Evolutionary conservation across 2,888 invertebrate species (phyloP).

Genomic region (Heterodera filipjevi): DNA sequence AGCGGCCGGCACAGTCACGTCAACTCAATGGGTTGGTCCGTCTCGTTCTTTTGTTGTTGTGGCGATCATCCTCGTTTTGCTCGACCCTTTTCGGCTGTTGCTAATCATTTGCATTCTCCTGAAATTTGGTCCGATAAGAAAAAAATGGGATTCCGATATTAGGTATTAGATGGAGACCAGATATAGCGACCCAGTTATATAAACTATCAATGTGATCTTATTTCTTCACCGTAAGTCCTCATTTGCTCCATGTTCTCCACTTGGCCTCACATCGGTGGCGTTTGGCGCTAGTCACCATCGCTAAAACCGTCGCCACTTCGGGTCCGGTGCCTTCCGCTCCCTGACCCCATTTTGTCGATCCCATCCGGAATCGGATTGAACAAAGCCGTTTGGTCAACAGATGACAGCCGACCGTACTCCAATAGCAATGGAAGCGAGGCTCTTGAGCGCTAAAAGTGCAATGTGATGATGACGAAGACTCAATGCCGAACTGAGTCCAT

Average conservation of each 20-base stretch:
- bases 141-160: not conserved
- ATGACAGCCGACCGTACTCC: conserved; percentile 28
- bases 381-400: conserved; percentile 77
- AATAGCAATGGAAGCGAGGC: conserved; percentile 14
- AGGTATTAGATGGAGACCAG: no score
- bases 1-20: conserved; percentile 62
- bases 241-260: conserved; percentile 74
- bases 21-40: conserved; percentile 64
- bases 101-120: no score
- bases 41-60: conserved; percentile 41
- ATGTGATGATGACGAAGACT: not conserved
- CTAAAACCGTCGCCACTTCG: conserved; percentile 56
- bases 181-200: no score
- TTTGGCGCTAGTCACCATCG: conserved; percentile 69
- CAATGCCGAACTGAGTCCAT: conserved; percentile 1
- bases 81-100: not conserved
- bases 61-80: not conserved
- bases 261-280: conserved; percentile 86
- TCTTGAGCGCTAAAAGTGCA: not conserved
- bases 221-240: conserved; percentile 54
- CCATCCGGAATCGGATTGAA: conserved; percentile 74
- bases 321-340: conserved; percentile 45
- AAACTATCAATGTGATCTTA: no score
- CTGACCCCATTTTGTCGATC: conserved; percentile 71
- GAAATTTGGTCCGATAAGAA: no score